Base-by-base conservation (phyloP, 2,888 invertebrate genomes). In the Macroteleia sp. region DNA sequence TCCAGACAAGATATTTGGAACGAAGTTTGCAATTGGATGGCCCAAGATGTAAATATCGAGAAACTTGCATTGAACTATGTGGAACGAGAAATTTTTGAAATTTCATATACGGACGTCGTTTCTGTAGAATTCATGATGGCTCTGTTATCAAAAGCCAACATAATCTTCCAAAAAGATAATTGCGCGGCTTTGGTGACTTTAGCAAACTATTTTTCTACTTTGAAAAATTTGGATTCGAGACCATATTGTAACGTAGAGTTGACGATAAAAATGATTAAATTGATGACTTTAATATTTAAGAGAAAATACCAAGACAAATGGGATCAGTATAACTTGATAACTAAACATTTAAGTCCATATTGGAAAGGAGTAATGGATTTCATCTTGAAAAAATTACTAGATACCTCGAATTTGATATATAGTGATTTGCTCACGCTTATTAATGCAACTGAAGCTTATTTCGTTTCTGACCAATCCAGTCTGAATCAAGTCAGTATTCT, bases 1-100 rank as follows among this genome's bases (percentile, higher is more conserved):
- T n/a, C 17, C 1, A 50, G 42, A 10, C 6, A 52, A 5, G 59
- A 70, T 14, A 8, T 70, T 8, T 59, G 59, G 59, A 8, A 50
- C 0, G 16, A 19, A 1, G 34, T 69, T 39, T 41, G 12, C 20
- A 4, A 41, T 1, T 69, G 57, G 59, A 20, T 69, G 8, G 14
- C 4, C 8, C 4, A 36, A 12, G 44, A 34, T 10, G 16, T n/a
- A n/a, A n/a, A n/a, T n/a, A n/a, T n/a, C n/a, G n/a, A n/a, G n/a
- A n/a, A n/a, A n/a, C n/a, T n/a, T n/a, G n/a, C n/a, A n/a, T n/a
- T n/a, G n/a, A n/a, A n/a, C n/a, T n/a, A n/a, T n/a, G n/a, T n/a
- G n/a, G n/a, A n/a, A n/a, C n/a, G n/a, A n/a, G n/a, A n/a, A n/a
- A n/a, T n/a, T n/a, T n/a, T n/a, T n/a, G n/a, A n/a, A n/a, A n/a